phyloP scores from a whole-genome alignment of 30 jellyfish, hydroid and myxozoan species.

The Clytia hemisphaerica region DNA sequence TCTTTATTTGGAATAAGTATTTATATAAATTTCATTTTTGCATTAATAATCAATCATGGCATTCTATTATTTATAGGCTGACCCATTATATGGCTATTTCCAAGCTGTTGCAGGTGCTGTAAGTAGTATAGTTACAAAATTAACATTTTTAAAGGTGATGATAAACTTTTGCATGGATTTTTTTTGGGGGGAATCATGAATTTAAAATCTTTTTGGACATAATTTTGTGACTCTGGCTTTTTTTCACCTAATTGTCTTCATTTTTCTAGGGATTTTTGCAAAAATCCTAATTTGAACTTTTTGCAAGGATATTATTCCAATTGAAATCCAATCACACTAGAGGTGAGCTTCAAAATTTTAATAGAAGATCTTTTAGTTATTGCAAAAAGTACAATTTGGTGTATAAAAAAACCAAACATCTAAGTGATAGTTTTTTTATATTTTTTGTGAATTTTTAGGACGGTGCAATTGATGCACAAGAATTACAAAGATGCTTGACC shows the following conservation, averaged over 20 bases:
- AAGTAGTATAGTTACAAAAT: too few relatives aligned
- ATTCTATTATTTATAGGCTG: not conserved
- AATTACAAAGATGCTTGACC: slow-evolving; percentile 89
- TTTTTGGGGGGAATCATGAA: not conserved
- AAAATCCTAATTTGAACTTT: too few relatives aligned
- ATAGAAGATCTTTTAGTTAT: not conserved
- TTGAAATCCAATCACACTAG: too few relatives aligned
- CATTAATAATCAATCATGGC: not conserved
- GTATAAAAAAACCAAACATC: not conserved
- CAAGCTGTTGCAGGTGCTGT: slow-evolving; percentile 96
- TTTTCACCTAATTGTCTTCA: too few relatives aligned
- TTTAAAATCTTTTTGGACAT: not conserved
- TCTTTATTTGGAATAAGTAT: not conserved
- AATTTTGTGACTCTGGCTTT: not conserved
- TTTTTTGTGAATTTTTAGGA: slow-evolving; percentile 47
- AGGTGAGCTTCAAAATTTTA: too few relatives aligned
- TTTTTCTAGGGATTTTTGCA: too few relatives aligned
- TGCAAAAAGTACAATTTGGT: not conserved
- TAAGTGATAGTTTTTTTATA: not conserved
- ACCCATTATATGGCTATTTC: slow-evolving; percentile 83
- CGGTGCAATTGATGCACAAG: slow-evolving; percentile 78
- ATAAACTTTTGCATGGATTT: not conserved
- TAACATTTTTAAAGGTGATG: not conserved
- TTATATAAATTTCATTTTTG: not conserved
- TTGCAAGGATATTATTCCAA: too few relatives aligned